These are phyloP conservation scores for Tubiluchus corallicola DNA, from an alignment of 2,888 invertebrate genomes.

Conservation along the genomic window DNA sequence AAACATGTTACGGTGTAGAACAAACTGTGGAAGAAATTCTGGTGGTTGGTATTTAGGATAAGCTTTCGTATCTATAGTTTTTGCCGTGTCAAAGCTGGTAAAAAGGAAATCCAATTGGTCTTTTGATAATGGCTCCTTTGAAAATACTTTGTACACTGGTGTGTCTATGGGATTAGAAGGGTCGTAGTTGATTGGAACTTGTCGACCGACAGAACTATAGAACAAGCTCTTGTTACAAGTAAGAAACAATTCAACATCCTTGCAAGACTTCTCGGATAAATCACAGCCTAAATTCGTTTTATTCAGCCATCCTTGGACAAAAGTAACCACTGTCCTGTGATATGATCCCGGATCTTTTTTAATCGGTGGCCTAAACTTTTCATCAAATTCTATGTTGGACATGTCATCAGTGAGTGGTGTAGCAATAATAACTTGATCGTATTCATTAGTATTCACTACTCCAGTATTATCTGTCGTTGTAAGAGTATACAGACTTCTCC, in stretches of 20 bases:
- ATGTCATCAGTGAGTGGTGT: constrained; percentile 35
- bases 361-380: constrained; percentile 21
- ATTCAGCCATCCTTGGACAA: constrained; percentile 36
- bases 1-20: constrained; percentile 35
- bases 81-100: constrained; percentile 21
- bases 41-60: constrained; percentile 36
- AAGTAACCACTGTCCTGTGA: constrained; percentile 38
- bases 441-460: too few relatives aligned
- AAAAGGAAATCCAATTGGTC: constrained; percentile 34
- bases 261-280: constrained; percentile 19
- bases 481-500: too few relatives aligned
- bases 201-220: constrained; percentile 33
- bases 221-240: constrained; percentile 32
- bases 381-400: constrained; percentile 32
- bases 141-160: constrained; percentile 40
- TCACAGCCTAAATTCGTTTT: constrained; percentile 29
- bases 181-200: too few relatives aligned
- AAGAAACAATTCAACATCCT: constrained; percentile 28
- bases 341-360: constrained; percentile 28
- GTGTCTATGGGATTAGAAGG: constrained; percentile 16
- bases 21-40: constrained; percentile 30
- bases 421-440: constrained; percentile 40
- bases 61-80: constrained; percentile 35
- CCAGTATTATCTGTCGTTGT: too few relatives aligned
- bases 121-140: constrained; percentile 31